Conservation (phyloP, 1,140 invertebrate genomes). For the Lamellibrachia luymesi region DNA sequence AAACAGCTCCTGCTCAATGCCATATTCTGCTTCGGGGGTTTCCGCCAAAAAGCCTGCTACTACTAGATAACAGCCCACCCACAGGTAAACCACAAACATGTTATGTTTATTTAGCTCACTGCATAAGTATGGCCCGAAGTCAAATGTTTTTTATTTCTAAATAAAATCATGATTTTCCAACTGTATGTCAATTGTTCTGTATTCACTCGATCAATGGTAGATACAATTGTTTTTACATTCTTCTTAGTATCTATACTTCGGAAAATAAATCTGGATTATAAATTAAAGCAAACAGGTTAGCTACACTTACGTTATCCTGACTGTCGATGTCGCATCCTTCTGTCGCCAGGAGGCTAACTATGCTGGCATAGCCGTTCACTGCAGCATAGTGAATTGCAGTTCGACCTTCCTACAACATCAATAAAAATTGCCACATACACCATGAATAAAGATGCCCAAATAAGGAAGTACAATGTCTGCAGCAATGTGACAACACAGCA, state of each 20-base stretch:
- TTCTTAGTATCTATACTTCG: no score
- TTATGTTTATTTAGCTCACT: not conserved
- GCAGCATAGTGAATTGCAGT: conserved; percentile 89
- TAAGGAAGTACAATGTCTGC: no score
- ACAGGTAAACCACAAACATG: not conserved
- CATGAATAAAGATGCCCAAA: not conserved
- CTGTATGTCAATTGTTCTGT: not conserved
- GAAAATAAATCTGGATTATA: no score
- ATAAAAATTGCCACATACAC: conserved; percentile 11
- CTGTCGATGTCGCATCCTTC: conserved; percentile 77
- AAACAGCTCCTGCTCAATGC: no score
- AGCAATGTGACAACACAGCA: no score
- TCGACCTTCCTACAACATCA: conserved; percentile 76
- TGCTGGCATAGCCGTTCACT: conserved; percentile 84
- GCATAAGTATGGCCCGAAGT: not conserved
- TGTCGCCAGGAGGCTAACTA: conserved; percentile 78
- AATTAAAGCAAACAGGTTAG: not conserved
- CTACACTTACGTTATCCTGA: conserved; percentile 51
- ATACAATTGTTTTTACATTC: not conserved
- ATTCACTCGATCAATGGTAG: not conserved
- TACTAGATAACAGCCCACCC: not conserved
- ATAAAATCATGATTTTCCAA: not conserved
- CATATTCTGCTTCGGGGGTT: not conserved
- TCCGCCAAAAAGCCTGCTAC: not conserved
- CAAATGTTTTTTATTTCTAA: not conserved